Base-by-base conservation (phyloP, 2,888 invertebrate species). In the Isotomurus palustris region DNA sequence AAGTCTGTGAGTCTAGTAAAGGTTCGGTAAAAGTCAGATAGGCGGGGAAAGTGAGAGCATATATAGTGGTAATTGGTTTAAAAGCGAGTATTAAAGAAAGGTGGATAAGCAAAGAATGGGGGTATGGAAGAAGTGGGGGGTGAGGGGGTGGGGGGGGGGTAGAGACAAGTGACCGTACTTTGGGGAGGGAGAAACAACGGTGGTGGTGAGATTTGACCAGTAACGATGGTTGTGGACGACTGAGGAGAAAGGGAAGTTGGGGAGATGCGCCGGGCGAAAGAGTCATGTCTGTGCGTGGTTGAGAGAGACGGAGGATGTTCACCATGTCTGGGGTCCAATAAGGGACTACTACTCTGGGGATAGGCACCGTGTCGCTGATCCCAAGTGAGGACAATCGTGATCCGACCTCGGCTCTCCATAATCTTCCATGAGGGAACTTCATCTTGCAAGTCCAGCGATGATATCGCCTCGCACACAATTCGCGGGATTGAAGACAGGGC, bases 341-440 rank as follows among this genome's bases (percentile, higher is more conserved):
- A n/a, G 24, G 50, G 50, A 25, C 35, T 21, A 19, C 49, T 28
- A 10, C 21, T 22, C 3, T 64, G 50, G 67, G 60, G 38, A 56
- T 62, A 45, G 58, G 55, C 49, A 53, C 58, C 52, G 53, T 66
- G 71, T 73, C 89, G 85, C 81, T 91, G 91, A 82, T 93, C 93
- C 93, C 93, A 93, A 80, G 93, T 91, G 77, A 93, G 82, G 77
- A 93, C 92, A 81, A 93, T 91, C 75, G 93, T 93, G 81, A 93
- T 90, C 77, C 91, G 87, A 77, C 92, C 93, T 82, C 91, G 91
- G 84, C 91, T 91, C 85, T 93, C 93, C 91, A 92, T 92, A 82
- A 93, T 92, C 81, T 93, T 93, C 93, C 93, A 93, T 80, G 91
- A 91, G 76, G 93, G 92, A 77, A 91, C 91, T 69, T 55, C 40